Percentiles rank a stretch among this genome's conserved stretches.
These are phyloP conservation scores for Thaumetopoea pityocampa DNA, from an alignment of 1,140 invertebrate species.

Conservation along the genomic window DNA sequence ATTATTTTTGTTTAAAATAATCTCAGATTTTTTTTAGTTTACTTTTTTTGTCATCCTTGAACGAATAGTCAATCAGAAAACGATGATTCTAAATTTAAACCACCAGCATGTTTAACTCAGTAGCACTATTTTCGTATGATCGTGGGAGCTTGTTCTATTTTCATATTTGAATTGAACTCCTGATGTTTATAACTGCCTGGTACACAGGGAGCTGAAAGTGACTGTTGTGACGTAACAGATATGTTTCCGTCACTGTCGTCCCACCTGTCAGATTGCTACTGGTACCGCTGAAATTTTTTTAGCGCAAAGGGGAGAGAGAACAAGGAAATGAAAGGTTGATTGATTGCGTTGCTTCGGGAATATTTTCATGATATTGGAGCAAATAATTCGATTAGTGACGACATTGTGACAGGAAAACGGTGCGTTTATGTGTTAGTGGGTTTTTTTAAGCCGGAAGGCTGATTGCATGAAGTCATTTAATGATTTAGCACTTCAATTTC, in stretches of 20 bases:
- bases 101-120: conserved; percentile 1
- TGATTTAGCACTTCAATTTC: too few relatives aligned
- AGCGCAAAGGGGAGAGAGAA: conserved; percentile 6
- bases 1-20: too few relatives aligned
- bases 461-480: too few relatives aligned
- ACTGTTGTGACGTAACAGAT: conserved; percentile 57
- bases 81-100: conserved; percentile 16
- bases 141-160: conserved; percentile 52
- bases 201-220: conserved; percentile 44
- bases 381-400: background rate
- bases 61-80: too few relatives aligned
- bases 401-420: background rate
- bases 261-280: conserved; percentile 17
- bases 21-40: too few relatives aligned
- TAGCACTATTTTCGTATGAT: conserved; percentile 43
- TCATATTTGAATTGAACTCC: conserved; percentile 31
- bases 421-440: too few relatives aligned
- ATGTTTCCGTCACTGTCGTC: conserved; percentile 46
- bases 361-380: conserved; percentile 3
- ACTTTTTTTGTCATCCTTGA: too few relatives aligned
- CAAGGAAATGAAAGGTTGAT: conserved; percentile 15
- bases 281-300: conserved; percentile 23
- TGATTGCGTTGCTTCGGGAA: conserved; percentile 11
- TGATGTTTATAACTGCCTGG: conserved; percentile 47
- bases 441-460: too few relatives aligned